phyloP scores from a whole-genome alignment of 2,113 vertebrate genomes.

The Mastomys coucha region DNA sequence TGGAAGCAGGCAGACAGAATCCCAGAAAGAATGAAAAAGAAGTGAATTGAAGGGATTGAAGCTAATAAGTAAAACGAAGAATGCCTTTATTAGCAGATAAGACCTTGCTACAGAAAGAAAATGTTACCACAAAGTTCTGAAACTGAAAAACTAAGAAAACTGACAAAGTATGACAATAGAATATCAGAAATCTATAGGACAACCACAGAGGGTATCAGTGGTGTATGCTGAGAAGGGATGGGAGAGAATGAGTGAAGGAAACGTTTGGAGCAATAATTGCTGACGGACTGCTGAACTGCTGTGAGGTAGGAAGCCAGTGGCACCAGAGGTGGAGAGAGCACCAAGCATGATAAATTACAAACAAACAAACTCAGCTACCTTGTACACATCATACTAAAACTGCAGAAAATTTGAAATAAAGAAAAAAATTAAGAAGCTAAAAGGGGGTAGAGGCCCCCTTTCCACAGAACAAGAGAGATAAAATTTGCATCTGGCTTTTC shows the following conservation, averaged over 20 bases:
- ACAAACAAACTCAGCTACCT: not conserved
- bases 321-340: not conserved
- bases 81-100: not conserved
- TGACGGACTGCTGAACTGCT: not conserved
- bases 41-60: not conserved
- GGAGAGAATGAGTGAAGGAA: not conserved
- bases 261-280: not conserved
- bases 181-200: not conserved
- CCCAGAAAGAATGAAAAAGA: not conserved
- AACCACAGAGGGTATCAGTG: not conserved
- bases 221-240: not conserved
- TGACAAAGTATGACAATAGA: not conserved
- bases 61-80: not conserved
- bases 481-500: not conserved
- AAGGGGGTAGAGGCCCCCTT: not conserved
- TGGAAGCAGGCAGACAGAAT: not conserved
- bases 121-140: not conserved
- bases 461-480: not conserved
- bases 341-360: not conserved
- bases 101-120: not conserved
- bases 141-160: not conserved
- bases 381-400: not conserved
- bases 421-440: not conserved
- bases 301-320: not conserved
- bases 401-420: not conserved